These are phyloP conservation scores for Xenus cinereus DNA, from an alignment of 2,113 vertebrate species.

Conservation along the genomic window DNA sequence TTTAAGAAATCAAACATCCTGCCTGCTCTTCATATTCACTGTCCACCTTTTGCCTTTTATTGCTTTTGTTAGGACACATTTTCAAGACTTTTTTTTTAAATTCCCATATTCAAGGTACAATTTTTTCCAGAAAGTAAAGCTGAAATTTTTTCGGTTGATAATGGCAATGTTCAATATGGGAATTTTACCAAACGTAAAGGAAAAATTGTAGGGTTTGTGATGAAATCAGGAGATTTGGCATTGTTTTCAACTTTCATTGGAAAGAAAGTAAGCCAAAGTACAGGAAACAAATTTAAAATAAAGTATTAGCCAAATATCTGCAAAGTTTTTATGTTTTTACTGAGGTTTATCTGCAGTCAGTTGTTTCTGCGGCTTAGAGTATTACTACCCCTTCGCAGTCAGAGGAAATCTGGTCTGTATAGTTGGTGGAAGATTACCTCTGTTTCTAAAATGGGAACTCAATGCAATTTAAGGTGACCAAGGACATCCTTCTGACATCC, in stretches of 20 bases:
- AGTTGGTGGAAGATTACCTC: fast-evolving
- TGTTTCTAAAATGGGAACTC: neutral
- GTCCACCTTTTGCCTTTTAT: neutral
- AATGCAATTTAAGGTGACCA: neutral
- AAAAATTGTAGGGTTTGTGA: neutral
- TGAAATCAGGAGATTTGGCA: neutral
- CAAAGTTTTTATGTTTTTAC: neutral
- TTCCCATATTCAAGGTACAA: no score
- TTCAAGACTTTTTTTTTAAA: neutral
- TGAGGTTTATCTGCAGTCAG: neutral
- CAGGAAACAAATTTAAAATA: neutral
- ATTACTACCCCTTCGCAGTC: fast-evolving
- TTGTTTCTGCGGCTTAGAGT: neutral
- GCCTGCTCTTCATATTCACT: neutral
- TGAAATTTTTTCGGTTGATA: neutral
- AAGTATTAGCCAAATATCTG: neutral
- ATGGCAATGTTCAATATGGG: neutral
- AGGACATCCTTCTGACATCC: neutral
- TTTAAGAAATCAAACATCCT: neutral
- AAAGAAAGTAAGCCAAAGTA: neutral
- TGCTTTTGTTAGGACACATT: neutral
- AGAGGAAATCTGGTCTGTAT: neutral
- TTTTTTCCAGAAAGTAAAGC: neutral
- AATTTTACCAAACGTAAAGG: neutral
- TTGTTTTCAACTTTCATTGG: neutral